Percentiles rank a stretch among this genome's conserved stretches.
phyloP scores from a whole-genome alignment of 2,888 invertebrate species.

The Drosophila aldrichi region DNA sequence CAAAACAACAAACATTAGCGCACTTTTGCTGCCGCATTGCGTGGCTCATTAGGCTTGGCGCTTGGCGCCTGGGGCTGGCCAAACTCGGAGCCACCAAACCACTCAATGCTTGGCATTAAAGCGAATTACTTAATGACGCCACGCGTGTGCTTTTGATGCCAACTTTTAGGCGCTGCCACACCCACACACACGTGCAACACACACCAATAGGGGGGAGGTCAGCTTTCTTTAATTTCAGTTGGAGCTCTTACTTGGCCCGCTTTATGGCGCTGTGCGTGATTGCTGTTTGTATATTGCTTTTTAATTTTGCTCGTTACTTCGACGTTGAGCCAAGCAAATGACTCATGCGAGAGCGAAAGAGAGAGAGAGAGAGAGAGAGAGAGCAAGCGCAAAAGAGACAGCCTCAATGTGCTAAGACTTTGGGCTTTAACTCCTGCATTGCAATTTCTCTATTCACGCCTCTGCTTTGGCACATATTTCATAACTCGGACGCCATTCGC shows the following conservation, averaged over 20 bases:
- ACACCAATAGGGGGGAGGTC: conserved; percentile 20
- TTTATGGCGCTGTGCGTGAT: conserved; percentile 64
- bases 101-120: conserved; percentile 57
- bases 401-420: conserved; percentile 14
- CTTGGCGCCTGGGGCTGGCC: neutral
- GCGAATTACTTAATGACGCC: conserved; percentile 77
- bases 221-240: conserved; percentile 69
- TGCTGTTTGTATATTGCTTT: conserved; percentile 78
- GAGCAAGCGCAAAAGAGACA: neutral
- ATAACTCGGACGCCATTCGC: conserved; percentile 52
- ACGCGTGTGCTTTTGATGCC: conserved; percentile 77
- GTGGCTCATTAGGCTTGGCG: conserved; percentile 70
- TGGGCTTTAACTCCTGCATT: conserved; percentile 16
- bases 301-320: conserved; percentile 75
- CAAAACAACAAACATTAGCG: conserved; percentile 78
- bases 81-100: conserved; percentile 5
- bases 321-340: neutral
- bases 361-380: neutral
- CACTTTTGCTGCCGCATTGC: conserved; percentile 73
- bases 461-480: conserved; percentile 64
- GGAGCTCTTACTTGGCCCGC: conserved; percentile 16
- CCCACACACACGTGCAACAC: conserved; percentile 3
- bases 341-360: neutral
- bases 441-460: conserved; percentile 56
- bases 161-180: conserved; percentile 63